Base-by-base conservation (phyloP, 2,888 invertebrate genomes). In the Lithophane leautieri region DNA sequence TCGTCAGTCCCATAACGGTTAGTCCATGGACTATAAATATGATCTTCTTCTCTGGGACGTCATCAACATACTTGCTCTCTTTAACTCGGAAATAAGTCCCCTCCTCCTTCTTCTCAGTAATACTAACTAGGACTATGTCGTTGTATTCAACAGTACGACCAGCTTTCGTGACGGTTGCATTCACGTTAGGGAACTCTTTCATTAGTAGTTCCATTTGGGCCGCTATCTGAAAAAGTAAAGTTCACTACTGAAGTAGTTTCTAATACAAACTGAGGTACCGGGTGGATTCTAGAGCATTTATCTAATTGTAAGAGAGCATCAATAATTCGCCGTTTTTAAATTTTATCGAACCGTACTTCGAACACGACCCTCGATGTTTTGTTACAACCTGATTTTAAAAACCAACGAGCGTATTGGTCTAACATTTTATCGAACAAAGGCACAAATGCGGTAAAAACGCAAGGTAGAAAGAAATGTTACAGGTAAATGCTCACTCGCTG, bases 11-110 rank as follows among this genome's bases (percentile, higher is more conserved):
- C 92, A 93, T 93, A 0, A 91, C 89, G 61, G 89, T 91, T 0
- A 96, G 90, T 4, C 92, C 95, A 71, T 96, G 96, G 0, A 95
- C 95, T 70, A 96, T 95, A 28, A 96, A 93, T 58, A 96, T 83
- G 3, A 95, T 94, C 84, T 94, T 94, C 86, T 95, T 95, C 42
- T 94, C 92, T 0, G 91, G 89, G 0, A 79, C 80, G 28, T 94
- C 94, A 12, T 94, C 93, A 0, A 88, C 87, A 78, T 92, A 95
- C 85, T 93, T 94, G 44, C 84, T 87, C 0, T 93, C 90, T 4
- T 86, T 87, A 1, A 91, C 87, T 79, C 94, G 89, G 50, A 93
- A 93, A 28, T 81, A 86, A 6, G 78, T 69, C 1, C 19, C 7
- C 0, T 81, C 76, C 0, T 62, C 71, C 9, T 82, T 86, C 7